A percentile compares a stretch with the other conserved stretches of the same genome.
Conservation (phyloP, 2,797 vertebrate species). For the Poecilia picta region DNA sequence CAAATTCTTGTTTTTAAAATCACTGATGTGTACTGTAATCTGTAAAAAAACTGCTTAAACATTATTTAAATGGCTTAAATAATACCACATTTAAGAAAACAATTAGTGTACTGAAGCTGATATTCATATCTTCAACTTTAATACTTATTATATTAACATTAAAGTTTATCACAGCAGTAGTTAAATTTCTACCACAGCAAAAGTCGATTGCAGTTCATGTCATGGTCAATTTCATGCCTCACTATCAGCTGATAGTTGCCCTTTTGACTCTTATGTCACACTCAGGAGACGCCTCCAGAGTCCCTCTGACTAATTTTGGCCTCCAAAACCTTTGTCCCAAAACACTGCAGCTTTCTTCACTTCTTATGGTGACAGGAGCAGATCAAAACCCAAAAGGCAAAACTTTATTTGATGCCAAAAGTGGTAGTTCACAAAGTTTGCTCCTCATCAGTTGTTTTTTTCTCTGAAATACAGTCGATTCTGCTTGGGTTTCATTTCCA, state of each 20-base stretch:
- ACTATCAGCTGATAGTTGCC: constrained; percentile 18
- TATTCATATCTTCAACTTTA: background rate
- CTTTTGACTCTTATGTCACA: constrained; percentile 35
- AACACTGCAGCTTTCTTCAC: background rate
- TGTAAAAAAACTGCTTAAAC: background rate
- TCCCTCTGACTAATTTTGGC: constrained; percentile 48
- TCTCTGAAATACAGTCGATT: background rate
- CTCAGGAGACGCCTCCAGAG: constrained; percentile 38
- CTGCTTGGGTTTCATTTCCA: background rate
- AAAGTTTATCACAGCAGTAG: background rate
- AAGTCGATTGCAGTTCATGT: background rate
- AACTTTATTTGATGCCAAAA: background rate
- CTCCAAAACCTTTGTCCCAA: constrained; percentile 21
- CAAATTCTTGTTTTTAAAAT: background rate
- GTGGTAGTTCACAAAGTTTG: background rate
- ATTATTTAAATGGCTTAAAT: background rate
- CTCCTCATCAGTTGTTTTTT: background rate
- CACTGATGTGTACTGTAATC: background rate
- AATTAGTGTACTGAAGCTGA: background rate
- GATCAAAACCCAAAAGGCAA: background rate
- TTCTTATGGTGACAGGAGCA: background rate
- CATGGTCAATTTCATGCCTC: background rate
- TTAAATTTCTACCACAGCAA: background rate
- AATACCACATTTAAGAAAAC: background rate
- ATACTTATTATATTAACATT: background rate